These are phyloP conservation scores for Noctua janthe DNA, from an alignment of 2,888 invertebrate species.

Conservation along the genomic window DNA sequence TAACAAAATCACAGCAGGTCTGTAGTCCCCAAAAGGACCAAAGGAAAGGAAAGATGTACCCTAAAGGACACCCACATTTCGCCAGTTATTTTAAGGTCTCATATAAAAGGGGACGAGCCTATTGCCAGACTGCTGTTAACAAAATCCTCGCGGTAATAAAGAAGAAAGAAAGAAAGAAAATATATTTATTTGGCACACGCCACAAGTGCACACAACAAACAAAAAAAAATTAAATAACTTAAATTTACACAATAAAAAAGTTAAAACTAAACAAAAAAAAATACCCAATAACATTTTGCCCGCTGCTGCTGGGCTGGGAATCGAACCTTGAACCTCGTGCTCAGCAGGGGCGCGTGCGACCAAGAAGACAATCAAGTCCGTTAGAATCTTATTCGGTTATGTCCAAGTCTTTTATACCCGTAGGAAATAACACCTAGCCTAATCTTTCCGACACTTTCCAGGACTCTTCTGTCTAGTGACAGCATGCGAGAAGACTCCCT, in stretches of 20 bases:
- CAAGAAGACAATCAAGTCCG: not conserved
- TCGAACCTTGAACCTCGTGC: not conserved
- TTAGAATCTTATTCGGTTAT: not conserved
- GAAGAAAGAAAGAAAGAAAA: no score
- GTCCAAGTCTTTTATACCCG: not conserved
- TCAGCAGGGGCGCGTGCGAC: not conserved
- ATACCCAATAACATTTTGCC: not conserved
- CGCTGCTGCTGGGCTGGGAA: not conserved
- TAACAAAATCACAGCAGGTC: not conserved
- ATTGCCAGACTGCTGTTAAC: not conserved
- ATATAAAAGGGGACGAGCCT: not conserved
- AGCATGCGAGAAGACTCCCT: constrained; percentile 93
- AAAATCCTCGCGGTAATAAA: not conserved
- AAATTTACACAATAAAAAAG: no score
- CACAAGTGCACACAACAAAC: no score
- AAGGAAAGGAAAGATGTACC: not conserved
- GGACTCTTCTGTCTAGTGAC: constrained; percentile 94
- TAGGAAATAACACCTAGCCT: not conserved
- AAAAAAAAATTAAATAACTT: no score
- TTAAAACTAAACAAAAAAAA: no score
- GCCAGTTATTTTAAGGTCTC: not conserved
- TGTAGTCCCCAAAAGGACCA: not conserved
- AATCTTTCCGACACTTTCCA: constrained; percentile 69
- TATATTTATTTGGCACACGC: no score
- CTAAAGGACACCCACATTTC: not conserved